These are phyloP conservation scores for Erebia palarica DNA, from an alignment of 2,888 invertebrate genomes.

Conservation along the genomic window DNA sequence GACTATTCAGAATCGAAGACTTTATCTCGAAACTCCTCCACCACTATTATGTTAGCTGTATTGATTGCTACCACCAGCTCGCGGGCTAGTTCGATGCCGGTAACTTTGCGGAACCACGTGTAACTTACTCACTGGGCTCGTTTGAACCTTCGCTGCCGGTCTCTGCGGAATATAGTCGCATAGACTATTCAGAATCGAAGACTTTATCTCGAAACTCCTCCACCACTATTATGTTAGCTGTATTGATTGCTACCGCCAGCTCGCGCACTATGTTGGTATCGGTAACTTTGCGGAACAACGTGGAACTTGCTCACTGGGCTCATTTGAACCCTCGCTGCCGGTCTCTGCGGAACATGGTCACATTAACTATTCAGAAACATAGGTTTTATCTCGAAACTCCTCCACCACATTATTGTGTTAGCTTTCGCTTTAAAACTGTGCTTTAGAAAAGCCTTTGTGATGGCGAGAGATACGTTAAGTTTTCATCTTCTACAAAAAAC, in stretches of 20 bases:
- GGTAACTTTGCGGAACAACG: constrained; percentile 33
- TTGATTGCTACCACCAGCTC: neutral
- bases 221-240: neutral
- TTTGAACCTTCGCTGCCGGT: constrained; percentile 25
- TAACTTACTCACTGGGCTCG: constrained; percentile 32
- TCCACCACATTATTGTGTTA: neutral
- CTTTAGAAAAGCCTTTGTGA: constrained; percentile 5
- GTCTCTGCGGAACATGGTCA: constrained; percentile 20
- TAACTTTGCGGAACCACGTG: constrained; percentile 32
- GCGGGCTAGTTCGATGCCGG: constrained; percentile 18
- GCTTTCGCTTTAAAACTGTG: constrained; percentile 3
- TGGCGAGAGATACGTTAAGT: neutral
- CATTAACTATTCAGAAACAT: constrained; percentile 27
- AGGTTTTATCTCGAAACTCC: constrained; percentile 20
- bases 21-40: constrained; percentile 18
- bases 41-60: neutral
- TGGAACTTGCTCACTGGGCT: constrained; percentile 32
- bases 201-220: constrained; percentile 18
- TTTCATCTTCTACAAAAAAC: neutral
- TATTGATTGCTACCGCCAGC: neutral
- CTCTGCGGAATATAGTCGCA: constrained; percentile 17
- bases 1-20: constrained; percentile 26
- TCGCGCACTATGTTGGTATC: constrained; percentile 14
- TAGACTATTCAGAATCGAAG: constrained; percentile 27
- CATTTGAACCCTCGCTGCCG: constrained; percentile 27